Evolutionary conservation across 1,140 invertebrate species (phyloP), one percentile per base, ranked within the genome.

Genomic region (Meloidogyne hapla): DNA sequence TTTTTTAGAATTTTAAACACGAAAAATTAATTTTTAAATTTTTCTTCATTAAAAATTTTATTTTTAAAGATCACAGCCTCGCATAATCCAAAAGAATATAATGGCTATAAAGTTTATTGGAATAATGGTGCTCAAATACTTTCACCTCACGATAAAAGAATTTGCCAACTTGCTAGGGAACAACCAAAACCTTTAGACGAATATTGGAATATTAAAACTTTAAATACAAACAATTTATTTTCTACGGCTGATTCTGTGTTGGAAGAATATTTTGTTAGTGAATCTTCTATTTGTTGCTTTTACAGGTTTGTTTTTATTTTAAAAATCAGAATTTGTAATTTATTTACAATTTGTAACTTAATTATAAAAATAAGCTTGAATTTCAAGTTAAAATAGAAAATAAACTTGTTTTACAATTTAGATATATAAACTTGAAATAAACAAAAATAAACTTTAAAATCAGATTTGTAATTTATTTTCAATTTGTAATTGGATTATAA

Each of bases 21-120:
- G 95, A 1, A 28, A n/a, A 66, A 66, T 18, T n/a, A 21, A 3
- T 67, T n/a, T 1, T 38, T 9, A 21, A 67, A 2, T 23, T 69
- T 90, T 98, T 9, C 1, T 73, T 15, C 15, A 25, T 13, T 48
- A 18, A 48, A 48, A 48, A 48, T 18, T n/a, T 72, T n/a, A 18
- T 26, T 25, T 23, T 74, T 74, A 28, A 95, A 98, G 94, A 91
- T 99, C 0, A 99, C 97, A 18, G 96, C 97, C 0, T 98, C 95
- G 0, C 96, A 99, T 83, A 99, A 99, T 90, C 96, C 96, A 0
- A 98, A 97, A 89, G 92, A 98, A 69, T 96, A 99, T 87, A 99
- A 99, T 89, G 97, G 97, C 5, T 99, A 98, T 87, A 99, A 99
- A 87, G 89, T 89, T 5, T 98, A 97, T 87, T 96, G 94, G 92